Evolutionary conservation across 2,888 invertebrate species (phyloP), one percentile per base, ranked within the genome.

Genomic region (Netelia virgata): DNA sequence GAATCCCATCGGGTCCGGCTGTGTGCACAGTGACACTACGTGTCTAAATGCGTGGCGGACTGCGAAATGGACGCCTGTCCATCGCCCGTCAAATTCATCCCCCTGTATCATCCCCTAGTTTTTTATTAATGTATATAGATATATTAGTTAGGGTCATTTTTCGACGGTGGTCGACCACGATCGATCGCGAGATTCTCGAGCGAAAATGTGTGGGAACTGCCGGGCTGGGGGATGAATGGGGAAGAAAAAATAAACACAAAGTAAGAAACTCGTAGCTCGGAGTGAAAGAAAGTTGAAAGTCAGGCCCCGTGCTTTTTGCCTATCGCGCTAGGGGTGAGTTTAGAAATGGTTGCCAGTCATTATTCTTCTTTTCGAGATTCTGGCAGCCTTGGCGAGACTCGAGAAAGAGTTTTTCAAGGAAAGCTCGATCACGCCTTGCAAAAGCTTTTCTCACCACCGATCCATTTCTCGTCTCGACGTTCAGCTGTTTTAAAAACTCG

Each of bases 1-100:
- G 72, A n/a, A n/a, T 77, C 82, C 36, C 86, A 85, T 87, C 84
- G 85, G 36, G 87, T 70, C 79, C 78, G 73, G 41, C 70, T 23
- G 36, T 43, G 64, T 50, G 50, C 8, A 36, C 20, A 63, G 36
- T 16, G 20, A 36, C 36, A 36, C 59, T n/a, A n/a, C 18, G n/a
- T 53, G 9, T 43, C 63, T n/a, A 16, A 20, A 68, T 41, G n/a
- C 16, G n/a, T 20, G 70, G 11, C 23, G 53, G 72, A 50, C 41
- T 36, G 16, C 28, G 50, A 23, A 66, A 80, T 55, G 50, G 18
- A 72, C 59, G 55, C 66, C 47, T 78, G 81, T 81, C 68, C 82
- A 74, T 84, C 82, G 69, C 75, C 85, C 80, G 82, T 85, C 83
- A 85, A 36, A 36, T 84, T 78, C 78, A 69, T 75, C 78, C 64